phyloP scores from a whole-genome alignment of 2,113 vertebrate genomes.

The Clinocottus analis region DNA sequence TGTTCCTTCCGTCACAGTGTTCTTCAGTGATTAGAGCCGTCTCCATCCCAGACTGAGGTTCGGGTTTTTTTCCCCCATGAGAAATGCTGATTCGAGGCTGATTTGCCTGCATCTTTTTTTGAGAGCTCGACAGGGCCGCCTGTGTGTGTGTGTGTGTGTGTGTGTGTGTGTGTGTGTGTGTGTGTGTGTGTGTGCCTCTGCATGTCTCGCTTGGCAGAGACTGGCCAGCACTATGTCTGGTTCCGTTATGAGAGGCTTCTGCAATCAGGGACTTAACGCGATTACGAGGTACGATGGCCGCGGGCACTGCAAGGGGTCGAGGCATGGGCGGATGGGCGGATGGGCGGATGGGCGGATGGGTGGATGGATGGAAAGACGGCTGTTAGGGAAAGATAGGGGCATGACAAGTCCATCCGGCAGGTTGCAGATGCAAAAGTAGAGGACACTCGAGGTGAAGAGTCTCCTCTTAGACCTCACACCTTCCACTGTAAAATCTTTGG shows the following conservation, averaged over 20 bases:
- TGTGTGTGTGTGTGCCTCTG: constrained; percentile 8
- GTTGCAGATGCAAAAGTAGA: constrained; percentile 5
- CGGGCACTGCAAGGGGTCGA: constrained; percentile 27
- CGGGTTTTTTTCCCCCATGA: constrained; percentile 15
- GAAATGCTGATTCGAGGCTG: constrained; percentile 44
- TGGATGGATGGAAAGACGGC: constrained; percentile 14
- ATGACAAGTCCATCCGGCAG: constrained; percentile 14
- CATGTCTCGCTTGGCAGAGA: constrained; percentile 30
- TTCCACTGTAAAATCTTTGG: constrained; percentile 39
- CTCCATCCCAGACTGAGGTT: constrained; percentile 31
- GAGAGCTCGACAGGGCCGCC: neutral
- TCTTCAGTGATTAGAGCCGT: constrained; percentile 43
- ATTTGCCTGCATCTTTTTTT: constrained; percentile 45
- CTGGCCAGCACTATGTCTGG: constrained; percentile 52
- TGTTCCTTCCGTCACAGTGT: constrained; percentile 24
- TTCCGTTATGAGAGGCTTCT: constrained; percentile 62
- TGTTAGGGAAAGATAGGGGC: constrained; percentile 26
- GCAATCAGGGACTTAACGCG: constrained; percentile 61
- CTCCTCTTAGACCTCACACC: constrained; percentile 54
- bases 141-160: neutral
- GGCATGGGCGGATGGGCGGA: neutral
- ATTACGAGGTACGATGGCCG: constrained; percentile 51
- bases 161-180: too few species aligned
- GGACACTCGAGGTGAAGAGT: constrained; percentile 2
- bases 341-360: too few species aligned